Evolutionary conservation across 1,140 invertebrate genomes (phyloP).

Genomic region (Drosophila sproati): DNA sequence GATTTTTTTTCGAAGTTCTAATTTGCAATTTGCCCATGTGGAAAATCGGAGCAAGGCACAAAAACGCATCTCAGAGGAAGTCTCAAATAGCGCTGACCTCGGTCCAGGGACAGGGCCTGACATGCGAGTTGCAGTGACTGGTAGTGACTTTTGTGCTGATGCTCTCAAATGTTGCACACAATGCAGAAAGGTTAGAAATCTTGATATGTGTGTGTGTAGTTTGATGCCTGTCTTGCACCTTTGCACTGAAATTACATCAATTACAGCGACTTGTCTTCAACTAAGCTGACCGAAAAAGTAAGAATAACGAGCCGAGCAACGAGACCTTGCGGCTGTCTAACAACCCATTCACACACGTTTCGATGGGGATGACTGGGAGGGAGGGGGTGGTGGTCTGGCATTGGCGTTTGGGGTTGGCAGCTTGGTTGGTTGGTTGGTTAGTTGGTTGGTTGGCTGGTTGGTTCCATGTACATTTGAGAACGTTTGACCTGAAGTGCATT

Average conservation of each 20-base stretch:
- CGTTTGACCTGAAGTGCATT: conserved; percentile 82
- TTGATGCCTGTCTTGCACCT: conserved; percentile 64
- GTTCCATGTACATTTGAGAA: conserved; percentile 53
- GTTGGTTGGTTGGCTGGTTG: conserved; percentile 12
- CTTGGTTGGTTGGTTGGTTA: not conserved
- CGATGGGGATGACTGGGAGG: not conserved
- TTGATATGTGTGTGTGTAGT: conserved; percentile 46
- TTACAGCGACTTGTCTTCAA: conserved; percentile 72
- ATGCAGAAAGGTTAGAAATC: conserved; percentile 29
- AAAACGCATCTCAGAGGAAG: not conserved
- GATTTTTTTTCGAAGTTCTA: no score
- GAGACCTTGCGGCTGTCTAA: conserved; percentile 52
- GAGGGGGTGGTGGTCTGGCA: not conserved
- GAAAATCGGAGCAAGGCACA: no score
- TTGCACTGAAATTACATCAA: conserved; percentile 75
- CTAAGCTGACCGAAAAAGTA: conserved; percentile 74
- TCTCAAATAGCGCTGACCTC: conserved; percentile 27
- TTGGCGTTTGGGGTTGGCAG: conserved; percentile 1
- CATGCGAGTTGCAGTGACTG: conserved; percentile 30
- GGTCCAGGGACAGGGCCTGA: conserved; percentile 10
- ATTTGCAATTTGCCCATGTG: no score
- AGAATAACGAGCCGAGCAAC: conserved; percentile 68
- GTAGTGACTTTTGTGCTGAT: conserved; percentile 31
- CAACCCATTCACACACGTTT: conserved; percentile 42
- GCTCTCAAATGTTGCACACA: conserved; percentile 36